Evolutionary conservation across 2,113 vertebrate species (phyloP).

Genomic region (Tetrao urogallus): DNA sequence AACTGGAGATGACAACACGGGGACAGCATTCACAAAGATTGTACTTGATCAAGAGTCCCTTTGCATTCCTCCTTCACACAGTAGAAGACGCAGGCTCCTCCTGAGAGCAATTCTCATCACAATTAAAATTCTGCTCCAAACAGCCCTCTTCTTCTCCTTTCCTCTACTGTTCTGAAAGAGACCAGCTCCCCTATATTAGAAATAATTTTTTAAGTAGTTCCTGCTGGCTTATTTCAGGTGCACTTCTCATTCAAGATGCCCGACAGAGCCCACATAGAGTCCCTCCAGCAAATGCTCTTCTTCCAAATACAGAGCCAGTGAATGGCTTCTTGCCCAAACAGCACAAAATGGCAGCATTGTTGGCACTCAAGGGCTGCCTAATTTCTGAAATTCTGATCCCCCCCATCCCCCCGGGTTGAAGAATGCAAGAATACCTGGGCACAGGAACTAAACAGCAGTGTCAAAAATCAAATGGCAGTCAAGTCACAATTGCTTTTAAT

Average conservation of each 20-base stretch:
- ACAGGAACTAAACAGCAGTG: neutral
- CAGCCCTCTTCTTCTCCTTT: neutral
- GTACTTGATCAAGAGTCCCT: neutral
- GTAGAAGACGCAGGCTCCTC: neutral
- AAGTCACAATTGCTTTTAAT: neutral
- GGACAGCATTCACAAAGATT: neutral
- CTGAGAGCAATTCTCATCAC: neutral
- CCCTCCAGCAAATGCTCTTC: neutral
- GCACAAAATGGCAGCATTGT: neutral
- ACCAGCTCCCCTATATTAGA: neutral
- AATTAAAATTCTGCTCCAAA: neutral
- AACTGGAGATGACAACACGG: neutral
- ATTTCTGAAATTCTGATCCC: neutral
- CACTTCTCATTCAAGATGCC: neutral
- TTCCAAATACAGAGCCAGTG: neutral
- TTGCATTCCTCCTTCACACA: rapidly evolving
- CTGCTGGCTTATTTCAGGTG: too few species aligned
- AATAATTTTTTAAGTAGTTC: neutral
- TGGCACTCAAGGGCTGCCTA: too few species aligned
- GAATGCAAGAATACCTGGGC: neutral
- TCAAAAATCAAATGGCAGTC: neutral
- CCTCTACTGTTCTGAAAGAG: neutral
- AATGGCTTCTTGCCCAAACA: neutral
- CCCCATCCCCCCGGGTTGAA: too few species aligned
- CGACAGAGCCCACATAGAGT: neutral